A percentile compares a stretch with the other conserved stretches of the same genome.
phyloP scores from a whole-genome alignment of 92 coral and sea anemone species.

The Micromussa lordhowensis region DNA sequence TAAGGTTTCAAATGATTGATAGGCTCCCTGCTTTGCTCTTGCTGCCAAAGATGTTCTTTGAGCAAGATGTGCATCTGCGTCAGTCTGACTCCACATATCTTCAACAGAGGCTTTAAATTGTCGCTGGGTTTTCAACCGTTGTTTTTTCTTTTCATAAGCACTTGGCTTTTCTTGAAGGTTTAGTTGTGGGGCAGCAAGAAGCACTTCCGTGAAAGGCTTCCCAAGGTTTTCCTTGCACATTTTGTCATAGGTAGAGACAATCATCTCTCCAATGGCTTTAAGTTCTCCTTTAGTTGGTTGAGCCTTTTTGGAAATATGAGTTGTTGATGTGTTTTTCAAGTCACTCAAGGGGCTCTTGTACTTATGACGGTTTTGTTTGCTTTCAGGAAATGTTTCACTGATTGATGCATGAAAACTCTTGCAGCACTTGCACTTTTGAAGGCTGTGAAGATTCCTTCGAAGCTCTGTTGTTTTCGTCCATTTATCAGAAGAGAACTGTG shows the following conservation, averaged over 20 bases:
- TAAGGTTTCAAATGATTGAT: constrained; percentile 38
- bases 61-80: constrained; percentile 39
- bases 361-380: neutral
- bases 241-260: constrained; percentile 29
- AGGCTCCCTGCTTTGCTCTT: constrained; percentile 24
- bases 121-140: constrained; percentile 14
- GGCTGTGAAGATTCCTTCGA: constrained; percentile 37
- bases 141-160: constrained; percentile 36
- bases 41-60: constrained; percentile 31
- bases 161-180: constrained; percentile 40
- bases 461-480: neutral
- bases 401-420: constrained; percentile 37
- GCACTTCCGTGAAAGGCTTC: constrained; percentile 38
- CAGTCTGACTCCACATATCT: constrained; percentile 24
- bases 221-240: constrained; percentile 51
- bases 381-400: constrained; percentile 42
- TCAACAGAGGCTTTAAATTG: constrained; percentile 47
- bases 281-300: constrained; percentile 46
- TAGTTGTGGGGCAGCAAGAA: constrained; percentile 32
- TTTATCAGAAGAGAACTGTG: constrained; percentile 32
- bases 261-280: constrained; percentile 49
- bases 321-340: too few relatives aligned
- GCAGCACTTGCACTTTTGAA: constrained; percentile 45
- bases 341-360: too few relatives aligned
- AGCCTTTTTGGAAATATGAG: constrained; percentile 1